Evolutionary conservation across 1,140 invertebrate genomes (phyloP).

Genomic region (Brachionus plicatilis): DNA sequence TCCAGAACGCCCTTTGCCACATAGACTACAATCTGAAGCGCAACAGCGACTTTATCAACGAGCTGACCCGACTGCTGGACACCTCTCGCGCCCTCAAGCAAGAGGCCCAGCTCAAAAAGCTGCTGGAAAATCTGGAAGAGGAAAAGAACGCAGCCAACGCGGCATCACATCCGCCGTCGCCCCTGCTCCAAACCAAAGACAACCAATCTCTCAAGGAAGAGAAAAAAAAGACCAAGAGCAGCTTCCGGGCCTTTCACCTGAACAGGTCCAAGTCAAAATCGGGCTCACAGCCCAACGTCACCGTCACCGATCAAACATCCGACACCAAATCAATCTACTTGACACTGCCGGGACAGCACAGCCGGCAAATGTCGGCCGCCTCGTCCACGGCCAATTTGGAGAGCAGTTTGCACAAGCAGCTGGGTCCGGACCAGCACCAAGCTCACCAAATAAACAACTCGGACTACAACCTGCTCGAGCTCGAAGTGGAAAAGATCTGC

Average conservation of each 20-base stretch:
- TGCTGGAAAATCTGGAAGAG: background rate
- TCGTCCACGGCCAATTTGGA: background rate
- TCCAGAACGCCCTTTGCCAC: background rate
- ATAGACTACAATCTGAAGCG: conserved; percentile 35
- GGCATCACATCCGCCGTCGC: background rate
- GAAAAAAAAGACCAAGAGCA: conserved; percentile 17
- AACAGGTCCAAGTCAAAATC: background rate
- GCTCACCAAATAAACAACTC: conserved; percentile 20
- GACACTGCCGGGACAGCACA: background rate
- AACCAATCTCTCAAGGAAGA: background rate
- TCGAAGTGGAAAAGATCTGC: conserved; percentile 9
- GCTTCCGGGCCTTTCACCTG: background rate
- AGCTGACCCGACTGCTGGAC: conserved; percentile 20
- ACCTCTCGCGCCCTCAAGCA: conserved; percentile 7
- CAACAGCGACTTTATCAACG: conserved; percentile 37
- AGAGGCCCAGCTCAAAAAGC: conserved; percentile 29
- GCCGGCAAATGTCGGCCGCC: background rate
- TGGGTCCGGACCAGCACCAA: background rate
- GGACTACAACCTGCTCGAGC: background rate
- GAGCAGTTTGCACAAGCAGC: background rate
- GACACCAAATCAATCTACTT: background rate
- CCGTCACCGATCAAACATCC: background rate
- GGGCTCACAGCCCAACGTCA: background rate
- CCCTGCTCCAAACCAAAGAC: background rate
- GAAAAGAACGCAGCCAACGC: background rate